Conservation (phyloP, 2,797 vertebrate species). For the Melopsittacus undulatus region DNA sequence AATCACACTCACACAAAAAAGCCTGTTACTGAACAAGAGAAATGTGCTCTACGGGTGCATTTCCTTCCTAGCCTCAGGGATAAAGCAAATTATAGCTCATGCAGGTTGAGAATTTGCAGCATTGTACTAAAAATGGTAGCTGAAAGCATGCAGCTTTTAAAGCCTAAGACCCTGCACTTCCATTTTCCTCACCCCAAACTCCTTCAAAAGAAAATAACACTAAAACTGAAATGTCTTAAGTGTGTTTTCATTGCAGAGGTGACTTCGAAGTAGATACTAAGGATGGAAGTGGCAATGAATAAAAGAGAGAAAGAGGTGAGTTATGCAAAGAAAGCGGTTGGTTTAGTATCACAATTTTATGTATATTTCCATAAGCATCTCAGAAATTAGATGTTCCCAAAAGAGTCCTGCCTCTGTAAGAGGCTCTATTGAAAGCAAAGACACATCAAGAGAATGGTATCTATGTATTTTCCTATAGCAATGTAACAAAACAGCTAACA, state of each 20-base stretch:
- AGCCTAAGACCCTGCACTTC: neutral
- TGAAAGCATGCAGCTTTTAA: neutral
- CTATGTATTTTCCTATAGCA: neutral
- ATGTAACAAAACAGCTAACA: neutral
- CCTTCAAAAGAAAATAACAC: neutral
- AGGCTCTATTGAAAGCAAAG: neutral
- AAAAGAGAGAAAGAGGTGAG: neutral
- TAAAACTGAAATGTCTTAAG: neutral
- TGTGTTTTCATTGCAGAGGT: neutral
- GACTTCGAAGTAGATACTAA: neutral
- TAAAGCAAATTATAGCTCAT: neutral
- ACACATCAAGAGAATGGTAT: neutral
- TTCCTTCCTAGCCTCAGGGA: neutral
- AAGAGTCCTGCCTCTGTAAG: neutral
- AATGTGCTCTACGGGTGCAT: neutral
- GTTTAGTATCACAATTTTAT: neutral
- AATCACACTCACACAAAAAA: neutral
- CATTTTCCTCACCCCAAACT: neutral
- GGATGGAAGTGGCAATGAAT: neutral
- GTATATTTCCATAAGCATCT: neutral
- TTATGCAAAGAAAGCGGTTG: neutral
- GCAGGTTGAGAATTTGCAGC: neutral
- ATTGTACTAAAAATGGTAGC: neutral
- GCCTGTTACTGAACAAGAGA: neutral
- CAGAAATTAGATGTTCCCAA: neutral